phyloP scores from a whole-genome alignment of 1,140 invertebrate genomes.

The Rhopalosiphum maidis region DNA sequence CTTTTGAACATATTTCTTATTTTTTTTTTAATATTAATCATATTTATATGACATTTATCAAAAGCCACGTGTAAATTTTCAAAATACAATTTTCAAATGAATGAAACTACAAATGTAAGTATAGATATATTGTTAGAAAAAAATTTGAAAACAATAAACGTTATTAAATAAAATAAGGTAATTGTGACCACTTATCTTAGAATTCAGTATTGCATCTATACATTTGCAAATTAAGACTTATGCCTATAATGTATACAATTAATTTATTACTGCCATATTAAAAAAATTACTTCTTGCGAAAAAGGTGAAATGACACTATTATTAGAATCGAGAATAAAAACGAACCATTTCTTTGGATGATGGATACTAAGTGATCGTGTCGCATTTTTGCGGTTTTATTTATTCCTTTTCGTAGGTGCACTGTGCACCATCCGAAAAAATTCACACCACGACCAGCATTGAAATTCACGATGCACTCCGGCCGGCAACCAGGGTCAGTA shows the following conservation, averaged over 20 bases:
- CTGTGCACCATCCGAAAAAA: background rate
- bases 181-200: too few relatives aligned
- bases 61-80: background rate
- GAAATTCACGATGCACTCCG: conserved; percentile 13
- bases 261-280: background rate
- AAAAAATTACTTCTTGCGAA: background rate
- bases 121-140: background rate
- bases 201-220: too few relatives aligned
- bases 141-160: background rate
- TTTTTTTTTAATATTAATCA: background rate
- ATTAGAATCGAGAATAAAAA: background rate
- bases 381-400: background rate
- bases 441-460: background rate
- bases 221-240: too few relatives aligned
- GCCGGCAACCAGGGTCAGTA: background rate
- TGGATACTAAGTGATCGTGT: conserved; percentile 14
- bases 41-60: background rate
- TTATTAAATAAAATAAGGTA: background rate
- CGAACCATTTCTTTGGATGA: background rate
- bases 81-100: background rate
- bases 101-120: background rate
- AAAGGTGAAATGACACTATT: background rate
- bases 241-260: too few relatives aligned
- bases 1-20: background rate
- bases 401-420: background rate